These are phyloP conservation scores for Phrynosoma blainvillii DNA, from an alignment of 2,113 vertebrate genomes.

Conservation along the genomic window DNA sequence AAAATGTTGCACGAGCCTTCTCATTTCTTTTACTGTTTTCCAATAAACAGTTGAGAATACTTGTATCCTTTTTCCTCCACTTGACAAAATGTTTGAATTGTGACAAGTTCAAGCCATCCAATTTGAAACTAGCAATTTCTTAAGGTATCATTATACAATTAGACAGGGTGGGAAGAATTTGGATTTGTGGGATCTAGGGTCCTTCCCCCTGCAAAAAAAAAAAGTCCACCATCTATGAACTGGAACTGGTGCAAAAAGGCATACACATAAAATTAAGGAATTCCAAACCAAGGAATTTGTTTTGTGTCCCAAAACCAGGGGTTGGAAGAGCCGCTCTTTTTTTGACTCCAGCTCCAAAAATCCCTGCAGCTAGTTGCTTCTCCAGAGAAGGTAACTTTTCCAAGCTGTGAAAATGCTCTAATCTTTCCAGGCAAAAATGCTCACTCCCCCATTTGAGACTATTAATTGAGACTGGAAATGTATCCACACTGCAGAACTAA, in stretches of 20 bases:
- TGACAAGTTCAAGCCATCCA: slow-evolving; percentile 58
- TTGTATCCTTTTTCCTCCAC: neutral
- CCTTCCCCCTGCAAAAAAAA: too few species aligned
- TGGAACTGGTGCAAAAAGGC: too few species aligned
- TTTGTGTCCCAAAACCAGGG: neutral
- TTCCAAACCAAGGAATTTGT: neutral
- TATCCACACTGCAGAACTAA: too few species aligned
- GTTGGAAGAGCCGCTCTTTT: too few species aligned
- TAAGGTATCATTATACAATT: slow-evolving; percentile 49
- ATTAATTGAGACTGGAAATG: too few species aligned
- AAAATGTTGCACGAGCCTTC: slow-evolving; percentile 38
- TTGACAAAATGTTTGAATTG: neutral
- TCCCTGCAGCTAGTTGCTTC: too few species aligned
- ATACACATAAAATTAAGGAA: neutral
- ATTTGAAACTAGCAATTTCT: slow-evolving; percentile 27
- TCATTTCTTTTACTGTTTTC: neutral
- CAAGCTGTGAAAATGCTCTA: too few species aligned
- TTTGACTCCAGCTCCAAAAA: too few species aligned
- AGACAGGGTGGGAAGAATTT: neutral
- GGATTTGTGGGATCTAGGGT: neutral
- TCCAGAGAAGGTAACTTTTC: too few species aligned
- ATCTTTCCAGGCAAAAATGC: too few species aligned
- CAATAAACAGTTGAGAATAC: slow-evolving; percentile 1
- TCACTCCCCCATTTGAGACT: too few species aligned
- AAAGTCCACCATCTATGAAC: too few species aligned